phyloP scores from a whole-genome alignment of 2,888 invertebrate genomes.

The Oxyscelio sp. region DNA sequence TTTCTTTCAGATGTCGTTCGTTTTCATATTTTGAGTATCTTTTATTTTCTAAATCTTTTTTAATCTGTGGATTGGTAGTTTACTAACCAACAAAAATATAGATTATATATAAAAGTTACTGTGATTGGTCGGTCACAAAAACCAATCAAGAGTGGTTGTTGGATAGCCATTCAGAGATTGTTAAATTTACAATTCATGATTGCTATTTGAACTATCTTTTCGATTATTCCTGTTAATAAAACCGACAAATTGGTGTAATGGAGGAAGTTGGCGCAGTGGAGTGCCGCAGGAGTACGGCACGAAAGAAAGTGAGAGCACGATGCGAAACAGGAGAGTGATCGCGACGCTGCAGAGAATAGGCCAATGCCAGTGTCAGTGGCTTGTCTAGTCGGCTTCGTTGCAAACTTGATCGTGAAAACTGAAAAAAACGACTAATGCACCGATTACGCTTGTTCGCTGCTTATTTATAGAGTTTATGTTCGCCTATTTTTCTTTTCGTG shows the following conservation, averaged over 20 bases:
- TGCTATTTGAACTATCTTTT: no score
- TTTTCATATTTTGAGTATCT: no score
- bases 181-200: no score
- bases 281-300: slow-evolving; percentile 48
- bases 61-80: no score
- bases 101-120: no score
- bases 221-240: slow-evolving; percentile 1
- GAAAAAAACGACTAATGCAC: slow-evolving; percentile 75
- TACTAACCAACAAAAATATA: no score
- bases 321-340: slow-evolving; percentile 83
- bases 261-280: slow-evolving; percentile 37
- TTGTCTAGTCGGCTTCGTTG: slow-evolving; percentile 82
- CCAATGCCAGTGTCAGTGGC: slow-evolving; percentile 87
- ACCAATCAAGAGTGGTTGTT: no score
- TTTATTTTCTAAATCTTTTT: no score
- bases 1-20: no score
- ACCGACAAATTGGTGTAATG: slow-evolving; percentile 34
- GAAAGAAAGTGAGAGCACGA: slow-evolving; percentile 84
- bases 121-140: no score
- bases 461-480: slow-evolving; percentile 73
- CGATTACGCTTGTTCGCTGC: slow-evolving; percentile 73
- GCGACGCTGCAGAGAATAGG: slow-evolving; percentile 85
- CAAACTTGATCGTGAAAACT: slow-evolving; percentile 87
- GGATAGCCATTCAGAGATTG: no score
- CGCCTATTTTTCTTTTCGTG: slow-evolving; percentile 42